Evolutionary conservation across 2,113 vertebrate species (phyloP).

Genomic region (Uria aalge): DNA sequence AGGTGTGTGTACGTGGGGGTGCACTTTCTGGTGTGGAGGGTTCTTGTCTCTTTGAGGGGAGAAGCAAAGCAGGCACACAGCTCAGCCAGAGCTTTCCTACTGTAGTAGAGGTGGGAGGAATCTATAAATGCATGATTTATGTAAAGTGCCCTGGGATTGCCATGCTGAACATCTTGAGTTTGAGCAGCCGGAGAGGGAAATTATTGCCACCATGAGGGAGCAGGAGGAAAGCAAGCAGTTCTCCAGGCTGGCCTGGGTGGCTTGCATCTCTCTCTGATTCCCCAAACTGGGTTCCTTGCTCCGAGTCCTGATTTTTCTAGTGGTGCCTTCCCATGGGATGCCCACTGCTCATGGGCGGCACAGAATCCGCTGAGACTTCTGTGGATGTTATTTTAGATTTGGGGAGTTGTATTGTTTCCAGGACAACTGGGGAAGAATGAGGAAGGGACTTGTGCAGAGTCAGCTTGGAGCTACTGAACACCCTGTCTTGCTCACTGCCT

Average conservation of each 20-base stretch:
- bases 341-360: rapidly evolving
- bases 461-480: not conserved
- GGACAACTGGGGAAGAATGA: not conserved
- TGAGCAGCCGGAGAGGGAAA: not conserved
- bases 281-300: not conserved
- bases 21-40: not conserved
- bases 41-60: not conserved
- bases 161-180: not conserved
- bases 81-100: not conserved
- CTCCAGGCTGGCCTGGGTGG: not conserved
- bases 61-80: not conserved
- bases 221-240: not conserved
- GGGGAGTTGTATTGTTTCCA: not conserved
- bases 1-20: not conserved
- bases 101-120: not conserved
- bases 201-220: not conserved
- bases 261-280: not conserved
- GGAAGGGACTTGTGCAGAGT: not conserved
- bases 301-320: not conserved
- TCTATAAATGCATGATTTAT: not conserved
- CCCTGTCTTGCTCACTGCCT: not conserved
- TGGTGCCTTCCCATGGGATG: not conserved
- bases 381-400: not conserved
- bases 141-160: not conserved
- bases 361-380: not conserved